Evolutionary conservation across 1,140 invertebrate genomes (phyloP).

Genomic region (Onthophagus taurus): DNA sequence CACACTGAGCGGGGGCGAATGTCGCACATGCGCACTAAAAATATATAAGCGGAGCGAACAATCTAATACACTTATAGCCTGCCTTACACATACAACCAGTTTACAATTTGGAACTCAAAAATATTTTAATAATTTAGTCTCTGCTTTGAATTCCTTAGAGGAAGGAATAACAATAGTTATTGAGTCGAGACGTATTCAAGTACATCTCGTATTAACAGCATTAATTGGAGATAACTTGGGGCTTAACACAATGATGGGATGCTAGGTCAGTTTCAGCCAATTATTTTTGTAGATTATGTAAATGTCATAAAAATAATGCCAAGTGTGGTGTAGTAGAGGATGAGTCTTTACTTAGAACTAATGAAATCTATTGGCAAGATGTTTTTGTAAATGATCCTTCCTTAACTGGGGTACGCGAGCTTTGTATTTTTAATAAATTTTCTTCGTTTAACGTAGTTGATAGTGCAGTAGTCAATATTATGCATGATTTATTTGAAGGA

Average conservation of each 20-base stretch:
- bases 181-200: no score
- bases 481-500: slow-evolving; percentile 8
- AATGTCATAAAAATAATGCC: slow-evolving; percentile 10
- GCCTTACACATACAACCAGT: no score
- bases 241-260: neutral
- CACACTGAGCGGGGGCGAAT: no score
- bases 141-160: no score
- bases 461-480: slow-evolving; percentile 25
- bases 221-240: slow-evolving; percentile 8
- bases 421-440: slow-evolving; percentile 23
- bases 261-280: neutral
- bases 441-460: slow-evolving; percentile 22
- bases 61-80: no score
- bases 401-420: slow-evolving; percentile 23
- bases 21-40: no score
- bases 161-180: no score
- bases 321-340: neutral
- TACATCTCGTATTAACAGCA: no score
- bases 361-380: slow-evolving; percentile 1
- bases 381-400: slow-evolving; percentile 9
- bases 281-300: slow-evolving; percentile 15
- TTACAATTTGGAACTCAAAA: no score
- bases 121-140: no score
- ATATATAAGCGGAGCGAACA: no score
- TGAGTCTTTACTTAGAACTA: neutral